A percentile compares a stretch with the other conserved stretches of the same genome.
Conservation (phyloP, 2,888 invertebrate genomes). For the Lordiphosa fenestrarum region DNA sequence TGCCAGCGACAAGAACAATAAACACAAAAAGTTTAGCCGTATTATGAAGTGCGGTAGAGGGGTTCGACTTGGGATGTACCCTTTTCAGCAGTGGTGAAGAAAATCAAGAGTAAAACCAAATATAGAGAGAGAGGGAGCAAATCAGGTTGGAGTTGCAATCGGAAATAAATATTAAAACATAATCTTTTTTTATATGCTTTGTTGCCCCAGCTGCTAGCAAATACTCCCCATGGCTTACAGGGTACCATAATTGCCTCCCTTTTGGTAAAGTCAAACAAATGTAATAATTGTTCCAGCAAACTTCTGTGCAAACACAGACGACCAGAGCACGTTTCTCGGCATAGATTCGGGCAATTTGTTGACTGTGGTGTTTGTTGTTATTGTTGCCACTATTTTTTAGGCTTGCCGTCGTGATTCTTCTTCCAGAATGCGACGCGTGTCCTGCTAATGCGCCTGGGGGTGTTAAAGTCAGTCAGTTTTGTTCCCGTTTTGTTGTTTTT, state of each 20-base stretch:
- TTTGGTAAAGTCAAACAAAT: conserved; percentile 68
- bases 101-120: no score
- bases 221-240: not conserved
- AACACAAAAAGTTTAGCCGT: conserved; percentile 17
- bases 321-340: conserved; percentile 35
- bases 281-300: conserved; percentile 73
- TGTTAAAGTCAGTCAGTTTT: conserved; percentile 78
- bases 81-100: no score
- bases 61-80: no score
- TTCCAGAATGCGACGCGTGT: conserved; percentile 54
- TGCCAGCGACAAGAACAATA: conserved; percentile 40
- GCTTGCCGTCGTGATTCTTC: conserved; percentile 57
- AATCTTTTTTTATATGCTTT: no score
- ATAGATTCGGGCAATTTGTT: conserved; percentile 72
- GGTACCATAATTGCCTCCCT: conserved; percentile 47
- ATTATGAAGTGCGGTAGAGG: no score
- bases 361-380: conserved; percentile 48
- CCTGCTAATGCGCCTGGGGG: conserved; percentile 77
- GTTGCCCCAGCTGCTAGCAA: no score
- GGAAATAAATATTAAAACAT: no score
- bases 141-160: no score
- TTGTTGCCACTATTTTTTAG: conserved; percentile 62
- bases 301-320: conserved; percentile 66
- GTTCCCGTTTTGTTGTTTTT: conserved; percentile 13
- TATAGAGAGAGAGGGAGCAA: no score